A percentile compares a stretch with the other conserved stretches of the same genome.
phyloP scores from a whole-genome alignment of 2,113 vertebrate genomes.

The Spheniscus mendiculus region DNA sequence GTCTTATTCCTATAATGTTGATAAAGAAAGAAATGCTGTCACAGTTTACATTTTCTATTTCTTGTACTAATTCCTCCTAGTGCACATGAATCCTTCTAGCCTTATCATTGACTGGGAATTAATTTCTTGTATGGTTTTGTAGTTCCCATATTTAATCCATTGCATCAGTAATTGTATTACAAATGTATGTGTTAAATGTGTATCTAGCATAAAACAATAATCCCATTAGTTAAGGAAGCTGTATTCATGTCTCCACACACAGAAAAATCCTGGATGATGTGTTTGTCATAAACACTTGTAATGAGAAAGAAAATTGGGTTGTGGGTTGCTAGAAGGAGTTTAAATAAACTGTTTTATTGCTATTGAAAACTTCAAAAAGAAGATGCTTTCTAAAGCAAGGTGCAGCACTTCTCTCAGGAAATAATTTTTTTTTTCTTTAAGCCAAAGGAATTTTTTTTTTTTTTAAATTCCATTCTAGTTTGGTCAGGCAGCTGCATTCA shows the following conservation, averaged over 20 bases:
- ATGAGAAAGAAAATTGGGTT: slow-evolving; percentile 12
- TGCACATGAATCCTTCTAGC: neutral
- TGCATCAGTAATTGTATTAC: slow-evolving; percentile 29
- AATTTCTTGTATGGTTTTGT: neutral
- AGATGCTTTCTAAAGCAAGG: neutral
- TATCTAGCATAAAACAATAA: slow-evolving; percentile 6
- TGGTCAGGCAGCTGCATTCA: neutral
- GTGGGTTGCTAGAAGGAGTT: slow-evolving; percentile 4
- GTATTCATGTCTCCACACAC: neutral
- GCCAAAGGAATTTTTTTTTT: neutral
- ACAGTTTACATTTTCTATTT: neutral
- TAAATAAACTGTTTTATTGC: slow-evolving; percentile 32
- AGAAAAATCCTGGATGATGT: slow-evolving; percentile 1
- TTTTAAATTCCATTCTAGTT: neutral
- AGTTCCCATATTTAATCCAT: slow-evolving; percentile 14
- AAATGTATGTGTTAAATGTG: neutral
- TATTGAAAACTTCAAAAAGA: slow-evolving; percentile 4
- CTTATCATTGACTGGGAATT: neutral
- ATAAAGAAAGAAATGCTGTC: neutral
- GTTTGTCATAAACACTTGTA: slow-evolving; percentile 5
- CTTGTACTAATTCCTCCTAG: neutral
- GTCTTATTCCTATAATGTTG: neutral
- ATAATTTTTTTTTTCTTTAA: neutral
- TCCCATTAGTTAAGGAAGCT: neutral
- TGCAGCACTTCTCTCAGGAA: neutral